Percentiles rank a stretch among this genome's conserved stretches.
These are phyloP conservation scores for Ptiloglossa arizonensis DNA, from an alignment of 1,140 invertebrate genomes.

Conservation along the genomic window DNA sequence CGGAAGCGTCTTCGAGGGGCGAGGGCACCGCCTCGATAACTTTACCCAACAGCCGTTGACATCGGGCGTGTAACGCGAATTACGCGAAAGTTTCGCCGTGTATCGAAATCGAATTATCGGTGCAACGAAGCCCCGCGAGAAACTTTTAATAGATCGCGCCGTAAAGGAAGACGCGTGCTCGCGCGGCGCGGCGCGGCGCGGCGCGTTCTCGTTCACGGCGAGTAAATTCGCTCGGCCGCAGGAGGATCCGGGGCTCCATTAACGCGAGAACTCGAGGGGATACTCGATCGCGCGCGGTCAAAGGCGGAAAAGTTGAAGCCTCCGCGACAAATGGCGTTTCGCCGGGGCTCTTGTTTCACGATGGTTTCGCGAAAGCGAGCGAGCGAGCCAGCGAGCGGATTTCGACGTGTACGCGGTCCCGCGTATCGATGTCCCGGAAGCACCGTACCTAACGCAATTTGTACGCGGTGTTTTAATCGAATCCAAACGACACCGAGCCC, in stretches of 20 bases:
- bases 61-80: not conserved
- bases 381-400: too few relatives aligned
- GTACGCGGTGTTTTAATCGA: constrained; percentile 56
- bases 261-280: not conserved
- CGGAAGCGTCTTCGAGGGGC: not conserved
- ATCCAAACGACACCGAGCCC: constrained; percentile 53
- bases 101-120: not conserved
- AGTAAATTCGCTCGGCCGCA: constrained; percentile 4
- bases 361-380: not conserved
- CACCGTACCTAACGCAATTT: constrained; percentile 43
- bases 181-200: not conserved
- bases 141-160: not conserved
- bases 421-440: constrained; percentile 1
- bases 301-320: constrained; percentile 30
- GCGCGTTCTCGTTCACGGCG: not conserved
- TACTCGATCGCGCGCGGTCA: constrained; percentile 3
- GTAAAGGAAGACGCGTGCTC: not conserved
- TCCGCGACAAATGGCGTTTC: constrained; percentile 24
- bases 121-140: not conserved
- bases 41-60: not conserved
- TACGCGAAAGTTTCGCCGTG: not conserved
- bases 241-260: constrained; percentile 17
- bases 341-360: not conserved
- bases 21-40: not conserved
- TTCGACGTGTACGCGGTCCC: not conserved